These are phyloP conservation scores for Tenodera sinensis DNA, from an alignment of 2,888 invertebrate species.

Conservation along the genomic window DNA sequence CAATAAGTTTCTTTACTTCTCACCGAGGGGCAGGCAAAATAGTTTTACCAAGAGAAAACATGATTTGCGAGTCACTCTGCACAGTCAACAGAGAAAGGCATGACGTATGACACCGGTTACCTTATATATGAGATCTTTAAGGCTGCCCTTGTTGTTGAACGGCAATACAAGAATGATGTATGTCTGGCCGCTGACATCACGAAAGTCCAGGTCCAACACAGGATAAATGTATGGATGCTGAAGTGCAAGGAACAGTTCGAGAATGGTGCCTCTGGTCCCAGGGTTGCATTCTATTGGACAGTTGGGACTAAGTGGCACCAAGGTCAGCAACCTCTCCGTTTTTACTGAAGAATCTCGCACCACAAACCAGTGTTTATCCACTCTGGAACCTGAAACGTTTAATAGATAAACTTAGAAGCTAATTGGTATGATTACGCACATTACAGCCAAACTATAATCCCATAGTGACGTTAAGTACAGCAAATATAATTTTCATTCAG, in stretches of 20 bases:
- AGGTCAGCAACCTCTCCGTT: constrained; percentile 70
- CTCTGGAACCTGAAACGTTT: constrained; percentile 59
- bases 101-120: constrained; percentile 47
- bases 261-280: constrained; percentile 63
- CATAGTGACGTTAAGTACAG: no score
- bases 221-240: constrained; percentile 94
- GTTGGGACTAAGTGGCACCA: constrained; percentile 60
- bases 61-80: no score
- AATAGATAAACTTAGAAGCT: no score
- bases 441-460: no score
- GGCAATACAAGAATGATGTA: constrained; percentile 76
- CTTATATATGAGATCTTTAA: constrained; percentile 87
- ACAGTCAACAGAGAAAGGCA: no score
- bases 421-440: neutral
- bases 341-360: constrained; percentile 78
- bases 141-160: constrained; percentile 77
- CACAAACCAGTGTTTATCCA: constrained; percentile 88
- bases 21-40: no score
- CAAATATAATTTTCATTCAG: no score
- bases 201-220: constrained; percentile 78
- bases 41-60: no score
- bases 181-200: constrained; percentile 46
- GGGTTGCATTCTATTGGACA: constrained; percentile 66
- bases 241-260: constrained; percentile 77
- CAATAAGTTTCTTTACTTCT: no score